Base-by-base conservation (phyloP, 2,888 invertebrate genomes). In the Rhagonycha lutea region DNA sequence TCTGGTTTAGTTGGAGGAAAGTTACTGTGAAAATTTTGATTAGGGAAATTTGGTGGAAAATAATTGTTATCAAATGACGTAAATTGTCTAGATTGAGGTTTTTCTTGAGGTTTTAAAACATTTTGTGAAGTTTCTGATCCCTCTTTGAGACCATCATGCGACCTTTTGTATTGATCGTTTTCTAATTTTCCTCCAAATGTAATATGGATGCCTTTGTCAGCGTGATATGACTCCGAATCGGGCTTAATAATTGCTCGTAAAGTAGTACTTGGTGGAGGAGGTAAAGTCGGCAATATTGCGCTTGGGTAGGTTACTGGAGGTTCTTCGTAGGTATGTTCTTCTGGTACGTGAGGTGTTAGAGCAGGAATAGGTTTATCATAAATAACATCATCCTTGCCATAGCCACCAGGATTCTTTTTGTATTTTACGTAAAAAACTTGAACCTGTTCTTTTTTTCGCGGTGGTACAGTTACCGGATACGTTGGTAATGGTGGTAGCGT, bases 401-500 rank as follows among this genome's bases (percentile, higher is more conserved):
- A 90, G 12, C 94, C 91, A 81, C 92, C 89, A 1, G 92, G 94
- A 83, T 96, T 95, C 86, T 96, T 96, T 85, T 95, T 95, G 85
- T 96, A 96, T 87, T 96, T 96, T 0, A 96, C 96, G 84, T 96
- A 96, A 86, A 95, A 96, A 0, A 96, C 96, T 83, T 96, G 96
- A 61, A 96, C 95, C 28, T 96, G 95, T 85, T 96, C 96, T 84
- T 95, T 95, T 80, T 91, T 91, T 79, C 91, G 90, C 14, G 88
- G 89, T 0, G 90, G 87, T 14, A 90, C 89, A 2, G 90, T 90
- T 9, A 90, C 89, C 5, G 88, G 86, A 1, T 89, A 88, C 0
- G 88, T 88, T 1, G 91, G 91, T 4, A 91, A 90, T 2, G 94
- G 91, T 2, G 95, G 93, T 2, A 95, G 85, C 0, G 94, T 91